These are phyloP conservation scores for Cactoblastis cactorum DNA, from an alignment of 2,888 invertebrate genomes.

Conservation along the genomic window DNA sequence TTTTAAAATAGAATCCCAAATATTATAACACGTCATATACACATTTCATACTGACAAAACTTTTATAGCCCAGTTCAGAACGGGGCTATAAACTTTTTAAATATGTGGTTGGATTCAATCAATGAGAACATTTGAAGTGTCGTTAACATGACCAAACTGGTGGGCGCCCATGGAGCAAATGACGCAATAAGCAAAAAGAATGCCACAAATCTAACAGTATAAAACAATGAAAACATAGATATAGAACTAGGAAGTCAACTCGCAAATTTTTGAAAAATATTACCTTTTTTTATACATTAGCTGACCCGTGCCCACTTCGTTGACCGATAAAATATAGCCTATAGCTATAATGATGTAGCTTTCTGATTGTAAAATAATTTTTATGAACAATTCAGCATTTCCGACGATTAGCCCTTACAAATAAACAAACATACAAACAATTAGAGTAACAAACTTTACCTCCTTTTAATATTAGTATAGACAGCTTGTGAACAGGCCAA, in stretches of 20 bases:
- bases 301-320: too few species aligned
- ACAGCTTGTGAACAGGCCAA: too few species aligned
- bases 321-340: too few species aligned
- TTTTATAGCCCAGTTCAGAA: conserved; percentile 27
- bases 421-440: too few species aligned
- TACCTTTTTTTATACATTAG: too few species aligned
- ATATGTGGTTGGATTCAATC: conserved; percentile 60
- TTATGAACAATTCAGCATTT: too few species aligned
- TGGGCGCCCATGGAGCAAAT: conserved; percentile 42
- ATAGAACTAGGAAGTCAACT: neutral
- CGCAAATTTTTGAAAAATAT: conserved; percentile 10
- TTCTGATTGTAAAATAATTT: too few species aligned
- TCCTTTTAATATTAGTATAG: too few species aligned
- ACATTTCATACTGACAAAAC: neutral
- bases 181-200: conserved; percentile 22
- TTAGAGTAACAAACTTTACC: too few species aligned
- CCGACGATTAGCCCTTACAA: too few species aligned
- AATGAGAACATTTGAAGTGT: conserved; percentile 55
- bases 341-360: too few species aligned
- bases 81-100: conserved; percentile 46
- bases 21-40: neutral
- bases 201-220: conserved; percentile 35
- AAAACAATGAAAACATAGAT: neutral
- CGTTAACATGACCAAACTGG: conserved; percentile 46
- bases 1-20: neutral